Evolutionary conservation across 2,888 invertebrate species (phyloP).

Genomic region (Ophraella communa): DNA sequence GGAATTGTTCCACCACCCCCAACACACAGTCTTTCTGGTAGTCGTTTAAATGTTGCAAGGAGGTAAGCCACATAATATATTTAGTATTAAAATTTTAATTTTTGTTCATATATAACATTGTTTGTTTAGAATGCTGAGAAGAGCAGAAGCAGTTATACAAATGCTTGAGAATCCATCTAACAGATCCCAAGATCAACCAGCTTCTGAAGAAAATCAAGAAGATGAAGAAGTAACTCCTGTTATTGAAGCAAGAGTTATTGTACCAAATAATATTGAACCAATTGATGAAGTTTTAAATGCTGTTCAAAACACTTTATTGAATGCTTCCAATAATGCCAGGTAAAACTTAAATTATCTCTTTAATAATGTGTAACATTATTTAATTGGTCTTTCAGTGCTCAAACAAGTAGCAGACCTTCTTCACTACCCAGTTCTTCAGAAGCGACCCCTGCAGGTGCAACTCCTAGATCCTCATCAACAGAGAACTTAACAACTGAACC

Average conservation of each 20-base stretch:
- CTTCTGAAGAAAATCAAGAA: slow-evolving; percentile 53
- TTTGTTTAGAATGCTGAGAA: slow-evolving; percentile 58
- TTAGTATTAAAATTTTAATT: no score
- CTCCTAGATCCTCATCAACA: slow-evolving; percentile 48
- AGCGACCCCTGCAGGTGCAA: slow-evolving; percentile 48
- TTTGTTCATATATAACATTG: slow-evolving; percentile 8
- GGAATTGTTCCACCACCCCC: slow-evolving; percentile 62
- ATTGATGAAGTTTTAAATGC: slow-evolving; percentile 54
- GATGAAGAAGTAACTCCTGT: slow-evolving; percentile 59
- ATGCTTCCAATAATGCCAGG: slow-evolving; percentile 41
- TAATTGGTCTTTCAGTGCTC: slow-evolving; percentile 16
- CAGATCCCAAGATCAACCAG: slow-evolving; percentile 45
- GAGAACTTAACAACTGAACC: slow-evolving; percentile 48
- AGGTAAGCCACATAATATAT: slow-evolving; percentile 50
- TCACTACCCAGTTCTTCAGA: slow-evolving; percentile 42
- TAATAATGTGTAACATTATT: background rate
- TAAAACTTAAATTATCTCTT: slow-evolving; percentile 38
- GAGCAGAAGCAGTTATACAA: slow-evolving; percentile 60
- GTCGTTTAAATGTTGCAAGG: slow-evolving; percentile 62
- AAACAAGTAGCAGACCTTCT: slow-evolving; percentile 33
- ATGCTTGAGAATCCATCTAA: slow-evolving; percentile 59
- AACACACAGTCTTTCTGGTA: slow-evolving; percentile 62
- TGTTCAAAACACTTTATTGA: slow-evolving; percentile 52
- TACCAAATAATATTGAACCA: slow-evolving; percentile 52
- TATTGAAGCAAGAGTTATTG: slow-evolving; percentile 58